Evolutionary conservation across 2,888 invertebrate species (phyloP), one percentile per base, ranked within the genome.

Genomic region (Belgica antarctica): DNA sequence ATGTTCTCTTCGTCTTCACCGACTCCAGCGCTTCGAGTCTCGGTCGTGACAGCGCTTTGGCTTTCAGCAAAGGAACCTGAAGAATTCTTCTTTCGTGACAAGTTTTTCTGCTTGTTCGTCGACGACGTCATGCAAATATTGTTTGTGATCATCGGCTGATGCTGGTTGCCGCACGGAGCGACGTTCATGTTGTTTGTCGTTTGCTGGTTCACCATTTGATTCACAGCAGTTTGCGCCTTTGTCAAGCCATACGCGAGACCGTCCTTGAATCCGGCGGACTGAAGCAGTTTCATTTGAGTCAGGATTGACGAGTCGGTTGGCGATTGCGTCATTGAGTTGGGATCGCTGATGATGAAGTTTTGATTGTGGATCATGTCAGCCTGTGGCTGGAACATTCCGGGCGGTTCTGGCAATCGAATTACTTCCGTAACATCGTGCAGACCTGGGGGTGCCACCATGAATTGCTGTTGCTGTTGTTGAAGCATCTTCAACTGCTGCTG

Each of bases 11-110:
- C 80, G 73, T 81, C 80, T 71, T 80, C 81, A 1, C 80, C 81
- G 71, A 80, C 74, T 1, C 80, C 80, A 73, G 83, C 83, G 17
- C 82, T 82, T 57, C 59, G 25, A 25, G 27, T 27, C 84, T 80
- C 41, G 81, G 79, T 73, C 77, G 74, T 63, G 75, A 74, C 66
- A 73, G 75, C 62, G 75, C 71, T 73, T 76, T 78, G 24, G 77
- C 72, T 71, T 78, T 79, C 66, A 77, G 77, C 17, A 76, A 76
- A 66, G 77, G 76, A 17, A 77, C 75, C 70, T 77, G 77, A 1
- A 79, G 79, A 75, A 36, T 46, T 25, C 76, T 79, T 68, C 46
- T 70, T 70, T 10, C 70, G 59, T 4, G 61, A 61, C 10, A 61
- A n/a, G 36, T 70, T 70, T 31, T 70, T 70, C 27, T 70, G 70